A percentile compares a stretch with the other conserved stretches of the same genome.
phyloP scores from a whole-genome alignment of 2,113 vertebrate species.

The Taurulus bubalis region DNA sequence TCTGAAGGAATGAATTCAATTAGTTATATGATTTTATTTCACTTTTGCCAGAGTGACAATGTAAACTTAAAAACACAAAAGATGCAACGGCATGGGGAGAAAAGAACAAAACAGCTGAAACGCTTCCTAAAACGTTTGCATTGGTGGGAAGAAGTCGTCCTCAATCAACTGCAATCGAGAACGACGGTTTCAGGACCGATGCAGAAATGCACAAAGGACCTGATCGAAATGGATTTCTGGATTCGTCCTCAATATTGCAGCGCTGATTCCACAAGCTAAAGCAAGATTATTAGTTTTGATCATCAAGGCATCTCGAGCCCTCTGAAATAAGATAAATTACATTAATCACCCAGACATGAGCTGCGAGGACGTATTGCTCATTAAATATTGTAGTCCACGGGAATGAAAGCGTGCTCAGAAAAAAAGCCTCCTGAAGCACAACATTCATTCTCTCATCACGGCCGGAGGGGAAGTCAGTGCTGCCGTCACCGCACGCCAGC shows the following conservation, averaged over 20 bases:
- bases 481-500: conserved; percentile 4
- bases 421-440: conserved; percentile 30
- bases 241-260: conserved; percentile 22
- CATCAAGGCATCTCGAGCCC: conserved; percentile 13
- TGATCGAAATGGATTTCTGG: not conserved
- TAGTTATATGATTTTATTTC: conserved; percentile 77
- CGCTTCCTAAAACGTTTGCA: conserved; percentile 37
- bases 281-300: conserved; percentile 30
- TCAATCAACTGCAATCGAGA: conserved; percentile 27
- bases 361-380: conserved; percentile 55
- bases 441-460: not conserved
- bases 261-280: conserved; percentile 1
- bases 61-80: conserved; percentile 81
- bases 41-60: conserved; percentile 70
- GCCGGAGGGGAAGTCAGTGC: conserved; percentile 17
- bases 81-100: conserved; percentile 26
- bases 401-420: conserved; percentile 22
- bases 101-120: conserved; percentile 24
- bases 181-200: conserved; percentile 9
- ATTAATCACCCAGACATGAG: conserved; percentile 12
- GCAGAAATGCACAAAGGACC: conserved; percentile 52
- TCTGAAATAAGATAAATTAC: conserved; percentile 10
- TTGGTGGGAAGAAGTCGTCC: conserved; percentile 37
- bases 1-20: conserved; percentile 83
- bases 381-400: not conserved